Evolutionary conservation across 1,140 invertebrate species (phyloP), one percentile per base, ranked within the genome.

Genomic region (Achatina immaculata): DNA sequence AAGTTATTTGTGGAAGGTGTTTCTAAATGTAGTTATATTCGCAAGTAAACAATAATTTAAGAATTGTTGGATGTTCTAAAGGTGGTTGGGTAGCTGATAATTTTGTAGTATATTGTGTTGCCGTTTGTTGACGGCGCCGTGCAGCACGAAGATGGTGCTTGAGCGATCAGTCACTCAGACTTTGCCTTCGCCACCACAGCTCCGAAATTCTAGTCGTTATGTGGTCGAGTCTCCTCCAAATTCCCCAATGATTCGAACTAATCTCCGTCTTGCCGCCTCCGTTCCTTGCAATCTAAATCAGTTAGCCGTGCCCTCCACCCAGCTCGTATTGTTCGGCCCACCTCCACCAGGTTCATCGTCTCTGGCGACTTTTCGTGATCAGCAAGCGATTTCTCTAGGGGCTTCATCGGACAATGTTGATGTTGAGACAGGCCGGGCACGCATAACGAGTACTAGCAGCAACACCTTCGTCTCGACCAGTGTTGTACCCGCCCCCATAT

Each of bases 241-340:
- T 43, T 76, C 74, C n/a, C 74, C 74, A 0, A n/a, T n/a, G 51
- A 76, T 76, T 24, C 58, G 62, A 34, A 78, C 66, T 68, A 80
- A 55, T 43, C 65, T 72, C 9, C 65, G 78, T 16, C 45, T 72
- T 42, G 45, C 78, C 36, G 45, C 78, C 6, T 80, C 78, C 42
- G 78, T 80, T 14, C 78, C 78, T 24, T 80, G 78, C 78, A 80
- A 80, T 48, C 48, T 80, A 11, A 69, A 80, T 48, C 66, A 80
- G 34, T 34, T 78, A 40, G 76, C 76, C 1, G 58, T 78, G 38
- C 43, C 76, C 19, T 48, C 40, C 3, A 42, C 58, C n/a, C 76
- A 51, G 40, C 1, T 73, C 21, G 71, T 73, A n/a, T 31, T 73
- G 43, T 73, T 73, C 51, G 74, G 58, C 31, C 74, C 74, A 9